Base-by-base conservation (phyloP, 35 echinoderm and acorn worm genomes). In the Holothuria glaberrima region DNA sequence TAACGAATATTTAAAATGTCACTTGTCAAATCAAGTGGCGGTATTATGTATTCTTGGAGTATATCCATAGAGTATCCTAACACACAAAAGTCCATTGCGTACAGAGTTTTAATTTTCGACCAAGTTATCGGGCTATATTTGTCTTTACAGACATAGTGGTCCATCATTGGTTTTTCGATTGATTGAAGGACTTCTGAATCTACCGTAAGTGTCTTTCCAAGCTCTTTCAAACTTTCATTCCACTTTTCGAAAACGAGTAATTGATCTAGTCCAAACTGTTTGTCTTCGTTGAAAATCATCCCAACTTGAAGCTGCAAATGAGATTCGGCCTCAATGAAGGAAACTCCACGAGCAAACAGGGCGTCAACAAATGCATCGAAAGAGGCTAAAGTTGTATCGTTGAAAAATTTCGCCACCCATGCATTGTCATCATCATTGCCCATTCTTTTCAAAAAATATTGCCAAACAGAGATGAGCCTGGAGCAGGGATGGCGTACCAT, bases 31-130 rank as follows among this genome's bases (percentile, higher is more conserved):
- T n/a, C n/a, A n/a, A n/a, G n/a, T n/a, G n/a, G n/a, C n/a, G n/a
- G n/a, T n/a, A n/a, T n/a, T n/a, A n/a, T n/a, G n/a, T n/a, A n/a
- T n/a, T n/a, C n/a, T n/a, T n/a, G n/a, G n/a, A n/a, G n/a, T n/a
- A n/a, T n/a, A n/a, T n/a, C n/a, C n/a, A n/a, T n/a, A n/a, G n/a
- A n/a, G n/a, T n/a, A n/a, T n/a, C n/a, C n/a, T n/a, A n/a, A n/a
- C n/a, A n/a, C n/a, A n/a, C 31, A 76, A 76, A 76, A 76, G 34
- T 76, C 72, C 18, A 76, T 4, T 20, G 72, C 72, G 30, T 76
- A 76, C 17, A 76, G 36, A 3, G 36, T 44, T 76, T 21, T 76
- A 30, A 76, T 76, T 76, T 76, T 76, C 17, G 21, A 22, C 72
- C 72, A 76, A 10, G 72, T 76, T 9, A 19, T 25, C 18, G 32